Evolutionary conservation across 2,888 invertebrate genomes (phyloP), one percentile per base, ranked within the genome.

Genomic region (Drosophila nr. fundita): DNA sequence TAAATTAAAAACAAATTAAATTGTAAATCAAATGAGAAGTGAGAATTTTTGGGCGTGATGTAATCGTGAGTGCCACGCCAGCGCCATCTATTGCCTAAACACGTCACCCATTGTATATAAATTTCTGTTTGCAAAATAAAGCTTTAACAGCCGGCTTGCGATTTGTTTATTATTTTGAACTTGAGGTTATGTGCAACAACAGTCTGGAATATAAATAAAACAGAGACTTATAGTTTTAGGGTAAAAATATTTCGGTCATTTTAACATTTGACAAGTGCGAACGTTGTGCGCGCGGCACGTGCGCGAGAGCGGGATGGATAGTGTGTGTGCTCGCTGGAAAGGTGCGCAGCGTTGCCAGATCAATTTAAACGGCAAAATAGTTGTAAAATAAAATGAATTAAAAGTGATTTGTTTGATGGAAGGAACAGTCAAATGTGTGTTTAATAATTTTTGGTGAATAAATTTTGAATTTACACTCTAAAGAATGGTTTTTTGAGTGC

Each of bases 161-260:
- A 24, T 80, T 88, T 89, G 85, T 86, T 86, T 89, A 87, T 87
- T 66, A 70, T 75, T 67, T 68, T 66, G 38, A 38, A 58, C 81
- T 78, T 81, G 76, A 76, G 78, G 81, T 83, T 83, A 80, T 81
- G 84, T 83, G 68, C 73, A 80, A 57, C 79, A 48, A 58, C 73
- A 50, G 52, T 77, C 75, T 77, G 76, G 83, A 85, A 90, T 83
- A 90, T 91, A 91, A 91, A 91, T 91, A 92, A 90, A 87, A 76
- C 60, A 68, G 72, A 81, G 82, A 85, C 90, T 89, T 88, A 83
- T 82, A 82, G 83, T 86, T 85, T 45, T 45, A 45, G 90, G 85
- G 87, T 21, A 45, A 80, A 61, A 80, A 81, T 81, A 73, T 83
- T 82, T 63, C 67, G 69, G 63, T 59, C 73, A 84, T 69, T 68